Evolutionary conservation across 2,113 vertebrate genomes (phyloP), one percentile per base, ranked within the genome.

Genomic region (Zingel zingel): DNA sequence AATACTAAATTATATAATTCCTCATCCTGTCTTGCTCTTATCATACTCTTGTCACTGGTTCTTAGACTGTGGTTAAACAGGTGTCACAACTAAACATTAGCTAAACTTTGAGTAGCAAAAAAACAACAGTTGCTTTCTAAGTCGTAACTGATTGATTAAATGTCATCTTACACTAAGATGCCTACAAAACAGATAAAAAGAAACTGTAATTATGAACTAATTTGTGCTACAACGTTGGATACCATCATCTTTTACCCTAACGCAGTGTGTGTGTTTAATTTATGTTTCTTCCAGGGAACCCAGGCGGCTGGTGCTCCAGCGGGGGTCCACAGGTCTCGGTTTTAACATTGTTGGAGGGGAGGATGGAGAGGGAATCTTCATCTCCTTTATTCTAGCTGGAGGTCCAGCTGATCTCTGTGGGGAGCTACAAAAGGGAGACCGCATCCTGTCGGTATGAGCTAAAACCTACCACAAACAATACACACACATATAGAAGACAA

Each of bases 301-400:
- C 68, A 94, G 98, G 89, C 97, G 97, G 88, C 96, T 99, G 7
- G 89, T 98, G 67, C 95, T 99, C 21, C 97, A 98, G 88, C 95
- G 98, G 56, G 98, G 98, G 36, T 96, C 97, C 58, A 99, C 98
- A 1, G 98, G 98, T 33, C 96, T 99, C 61, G 98, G 98, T 71
- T 99, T 99, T 92, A 99, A 99, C 95, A 99, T 99, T 56, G 98
- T 99, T 61, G 98, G 98, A 82, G 98, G 98, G 70, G 98, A 99
- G 93, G 98, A 99, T 74, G 98, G 98, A 85, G 98, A 99, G 91
- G 98, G 98, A 75, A 99, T 99, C 92, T 99, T 99, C 86, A 98
- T 99, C 88, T 99, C 98, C 73, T 99, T 99, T 90, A 99, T 99
- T 80, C 95, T 99, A 77, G 97, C 98, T 15, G 98, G 98, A 84